A percentile compares a stretch with the other conserved stretches of the same genome.
Evolutionary conservation across 2,888 invertebrate genomes (phyloP).

Genomic region (Andrena praecox): DNA sequence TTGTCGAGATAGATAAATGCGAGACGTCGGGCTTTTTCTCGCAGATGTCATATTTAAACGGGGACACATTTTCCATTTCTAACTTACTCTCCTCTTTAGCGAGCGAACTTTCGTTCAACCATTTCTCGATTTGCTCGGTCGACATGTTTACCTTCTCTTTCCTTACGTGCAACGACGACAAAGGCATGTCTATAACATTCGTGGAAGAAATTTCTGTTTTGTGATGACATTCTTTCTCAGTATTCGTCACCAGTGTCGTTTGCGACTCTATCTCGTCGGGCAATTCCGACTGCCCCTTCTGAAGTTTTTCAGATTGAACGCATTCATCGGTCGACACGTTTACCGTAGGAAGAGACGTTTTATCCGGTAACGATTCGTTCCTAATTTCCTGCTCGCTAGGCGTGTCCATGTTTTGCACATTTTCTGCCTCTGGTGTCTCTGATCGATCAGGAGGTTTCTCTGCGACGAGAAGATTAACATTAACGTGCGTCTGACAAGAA

Average conservation of each 20-base stretch:
- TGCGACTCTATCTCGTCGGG: constrained; percentile 30
- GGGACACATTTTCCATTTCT: constrained; percentile 78
- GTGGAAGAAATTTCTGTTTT: constrained; percentile 58
- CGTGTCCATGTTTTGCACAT: constrained; percentile 11
- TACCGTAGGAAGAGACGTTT: neutral
- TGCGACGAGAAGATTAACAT: constrained; percentile 72
- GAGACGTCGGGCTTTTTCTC: constrained; percentile 74
- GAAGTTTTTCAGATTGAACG: constrained; percentile 18
- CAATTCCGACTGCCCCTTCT: constrained; percentile 45
- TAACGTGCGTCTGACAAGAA: constrained; percentile 75
- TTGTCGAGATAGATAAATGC: constrained; percentile 82
- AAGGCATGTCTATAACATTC: constrained; percentile 78
- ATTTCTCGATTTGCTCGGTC: constrained; percentile 89
- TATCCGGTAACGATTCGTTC: constrained; percentile 18
- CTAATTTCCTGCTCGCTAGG: constrained; percentile 23
- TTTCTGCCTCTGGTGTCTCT: constrained; percentile 34
- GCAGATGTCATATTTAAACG: constrained; percentile 74
- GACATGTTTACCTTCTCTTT: constrained; percentile 90
- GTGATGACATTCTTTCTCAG: constrained; percentile 68
- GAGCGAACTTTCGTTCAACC: constrained; percentile 87
- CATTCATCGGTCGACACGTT: constrained; percentile 23
- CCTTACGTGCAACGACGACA: constrained; percentile 82
- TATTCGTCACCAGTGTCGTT: constrained; percentile 35
- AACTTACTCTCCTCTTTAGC: constrained; percentile 84
- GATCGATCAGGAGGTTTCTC: constrained; percentile 68